Percentiles rank a stretch among this genome's conserved stretches.
phyloP scores from a whole-genome alignment of 2,113 vertebrate genomes.

The Menidia beryllina region DNA sequence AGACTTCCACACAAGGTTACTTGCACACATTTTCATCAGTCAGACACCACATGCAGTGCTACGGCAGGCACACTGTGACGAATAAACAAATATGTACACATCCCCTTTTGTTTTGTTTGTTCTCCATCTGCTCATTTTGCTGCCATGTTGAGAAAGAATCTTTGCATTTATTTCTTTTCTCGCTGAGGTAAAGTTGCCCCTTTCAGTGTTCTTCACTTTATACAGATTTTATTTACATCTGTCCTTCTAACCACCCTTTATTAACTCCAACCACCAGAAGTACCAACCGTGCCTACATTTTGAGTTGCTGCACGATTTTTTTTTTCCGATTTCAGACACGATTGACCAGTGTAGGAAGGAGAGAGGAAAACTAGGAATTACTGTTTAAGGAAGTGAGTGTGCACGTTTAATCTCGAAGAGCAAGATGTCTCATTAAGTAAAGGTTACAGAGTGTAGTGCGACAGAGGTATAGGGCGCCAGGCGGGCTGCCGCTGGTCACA shows the following conservation, averaged over 20 bases:
- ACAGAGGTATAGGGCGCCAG: conserved; percentile 23
- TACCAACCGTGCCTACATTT: background rate
- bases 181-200: too few relatives aligned
- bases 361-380: background rate
- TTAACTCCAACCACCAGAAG: conserved; percentile 39
- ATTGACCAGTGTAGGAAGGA: background rate
- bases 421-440: conserved; percentile 53
- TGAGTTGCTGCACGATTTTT: background rate
- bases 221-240: conserved; percentile 52
- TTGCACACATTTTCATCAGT: conserved; percentile 11
- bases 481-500: conserved; percentile 46
- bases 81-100: conserved; percentile 11
- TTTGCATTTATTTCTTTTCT: conserved; percentile 12
- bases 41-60: conserved; percentile 1
- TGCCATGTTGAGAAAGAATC: conserved; percentile 27
- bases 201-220: conserved; percentile 44
- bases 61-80: background rate
- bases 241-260: conserved; percentile 23
- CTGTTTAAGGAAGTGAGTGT: conserved; percentile 7
- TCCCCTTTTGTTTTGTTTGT: conserved; percentile 47
- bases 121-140: conserved; percentile 31
- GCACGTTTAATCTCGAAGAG: conserved; percentile 9
- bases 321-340: conserved; percentile 25
- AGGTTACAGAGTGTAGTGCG: conserved; percentile 51
- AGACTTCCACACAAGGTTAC: too few relatives aligned